phyloP scores from a whole-genome alignment of 2,888 invertebrate genomes.

The Drosophila borealis region DNA sequence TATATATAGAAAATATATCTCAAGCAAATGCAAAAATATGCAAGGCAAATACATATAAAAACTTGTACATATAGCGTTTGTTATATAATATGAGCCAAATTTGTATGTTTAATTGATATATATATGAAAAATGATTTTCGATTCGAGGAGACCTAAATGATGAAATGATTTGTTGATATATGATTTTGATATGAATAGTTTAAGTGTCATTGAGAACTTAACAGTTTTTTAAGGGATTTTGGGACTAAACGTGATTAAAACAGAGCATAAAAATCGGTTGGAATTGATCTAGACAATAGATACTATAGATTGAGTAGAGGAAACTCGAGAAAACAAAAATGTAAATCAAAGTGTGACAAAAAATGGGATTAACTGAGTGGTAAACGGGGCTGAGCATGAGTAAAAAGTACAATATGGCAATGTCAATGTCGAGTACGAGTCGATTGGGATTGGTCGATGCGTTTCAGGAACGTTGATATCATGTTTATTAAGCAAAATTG shows the following conservation, averaged over 20 bases:
- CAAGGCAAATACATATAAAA: constrained; percentile 48
- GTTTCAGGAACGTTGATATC: constrained; percentile 2
- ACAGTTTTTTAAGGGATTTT: constrained; percentile 16
- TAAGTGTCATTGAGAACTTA: constrained; percentile 31
- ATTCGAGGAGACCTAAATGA: constrained; percentile 29
- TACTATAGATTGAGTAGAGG: constrained; percentile 45
- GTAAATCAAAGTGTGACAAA: constrained; percentile 33
- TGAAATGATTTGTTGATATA: constrained; percentile 39
- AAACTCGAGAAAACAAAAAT: constrained; percentile 15
- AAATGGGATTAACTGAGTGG: constrained; percentile 21
- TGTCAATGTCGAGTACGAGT: constrained; percentile 59
- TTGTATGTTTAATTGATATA: constrained; percentile 15
- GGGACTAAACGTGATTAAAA: constrained; percentile 11
- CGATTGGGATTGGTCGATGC: constrained; percentile 34
- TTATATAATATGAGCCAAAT: constrained; percentile 27
- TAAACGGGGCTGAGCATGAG: constrained; percentile 20
- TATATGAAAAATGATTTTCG: constrained; percentile 16
- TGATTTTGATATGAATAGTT: constrained; percentile 38
- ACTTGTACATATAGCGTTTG: constrained; percentile 35
- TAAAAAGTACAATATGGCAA: constrained; percentile 31
- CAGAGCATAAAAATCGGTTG: constrained; percentile 24
- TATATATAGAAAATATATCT: constrained; percentile 37
- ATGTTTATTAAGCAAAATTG: too few species aligned
- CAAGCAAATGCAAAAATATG: constrained; percentile 73
- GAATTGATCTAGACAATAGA: constrained; percentile 23